These are phyloP conservation scores for Gymnothorax javanicus DNA, from an alignment of 2,797 vertebrate genomes.

Conservation along the genomic window DNA sequence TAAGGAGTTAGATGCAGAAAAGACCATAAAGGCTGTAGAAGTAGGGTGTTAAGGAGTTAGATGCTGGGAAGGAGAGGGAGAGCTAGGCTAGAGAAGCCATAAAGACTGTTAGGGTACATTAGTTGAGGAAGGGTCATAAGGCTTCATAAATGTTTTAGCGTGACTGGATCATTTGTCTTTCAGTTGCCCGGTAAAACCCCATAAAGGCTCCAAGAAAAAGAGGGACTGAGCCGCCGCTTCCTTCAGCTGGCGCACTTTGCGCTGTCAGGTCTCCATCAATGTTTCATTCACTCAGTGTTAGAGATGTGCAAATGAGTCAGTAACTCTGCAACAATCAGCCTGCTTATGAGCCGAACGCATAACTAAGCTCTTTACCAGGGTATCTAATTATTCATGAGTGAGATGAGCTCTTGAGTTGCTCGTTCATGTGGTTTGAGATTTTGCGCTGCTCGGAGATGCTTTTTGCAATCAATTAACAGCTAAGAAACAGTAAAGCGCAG, in stretches of 20 bases:
- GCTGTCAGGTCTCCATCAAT: not conserved
- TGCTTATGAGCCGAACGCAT: not conserved
- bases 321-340: not conserved
- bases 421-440: not conserved
- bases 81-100: slow-evolving; percentile 70
- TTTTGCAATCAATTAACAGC: not conserved
- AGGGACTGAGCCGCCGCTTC: slow-evolving; percentile 7
- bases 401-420: not conserved
- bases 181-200: slow-evolving; percentile 62
- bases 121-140: slow-evolving; percentile 68
- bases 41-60: slow-evolving; percentile 74
- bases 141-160: slow-evolving; percentile 75
- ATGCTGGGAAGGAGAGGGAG: slow-evolving; percentile 73
- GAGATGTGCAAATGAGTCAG: not conserved
- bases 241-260: not conserved
- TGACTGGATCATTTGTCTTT: slow-evolving; percentile 61
- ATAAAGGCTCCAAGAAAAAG: slow-evolving; percentile 52
- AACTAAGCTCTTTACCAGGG: not conserved
- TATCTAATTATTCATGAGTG: slow-evolving; percentile 11
- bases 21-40: slow-evolving; percentile 46
- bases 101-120: slow-evolving; percentile 77
- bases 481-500: not conserved
- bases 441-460: not conserved
- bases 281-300: not conserved
- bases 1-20: no score